Conservation (phyloP, 2,797 vertebrate genomes). For the Eulemur mongoz region DNA sequence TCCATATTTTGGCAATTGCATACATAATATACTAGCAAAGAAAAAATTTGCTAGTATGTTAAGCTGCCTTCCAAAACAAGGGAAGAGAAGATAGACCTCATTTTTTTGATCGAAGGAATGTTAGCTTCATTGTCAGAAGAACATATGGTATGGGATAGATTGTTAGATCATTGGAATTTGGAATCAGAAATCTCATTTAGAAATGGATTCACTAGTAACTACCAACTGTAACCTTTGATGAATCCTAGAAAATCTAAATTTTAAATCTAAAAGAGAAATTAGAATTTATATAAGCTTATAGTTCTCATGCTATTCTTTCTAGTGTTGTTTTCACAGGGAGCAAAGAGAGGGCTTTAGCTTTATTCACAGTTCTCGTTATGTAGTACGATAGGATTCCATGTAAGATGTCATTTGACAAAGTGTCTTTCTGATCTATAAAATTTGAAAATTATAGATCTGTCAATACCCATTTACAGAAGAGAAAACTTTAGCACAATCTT, state of each 20-base stretch:
- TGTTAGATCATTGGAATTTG: neutral
- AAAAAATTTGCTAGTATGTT: neutral
- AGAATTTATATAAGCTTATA: neutral
- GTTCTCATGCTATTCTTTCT: neutral
- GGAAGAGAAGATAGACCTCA: neutral
- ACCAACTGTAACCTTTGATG: neutral
- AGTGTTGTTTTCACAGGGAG: no score
- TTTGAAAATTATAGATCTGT: neutral
- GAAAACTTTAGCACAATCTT: neutral
- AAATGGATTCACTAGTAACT: neutral
- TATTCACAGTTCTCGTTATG: neutral
- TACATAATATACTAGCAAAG: neutral
- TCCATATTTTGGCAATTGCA: neutral
- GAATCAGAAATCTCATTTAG: neutral
- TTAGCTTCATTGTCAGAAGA: neutral
- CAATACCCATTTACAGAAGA: neutral
- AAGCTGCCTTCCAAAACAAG: neutral
- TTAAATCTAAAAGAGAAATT: neutral
- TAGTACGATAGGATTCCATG: neutral
- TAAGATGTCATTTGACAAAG: neutral
- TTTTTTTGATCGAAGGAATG: neutral
- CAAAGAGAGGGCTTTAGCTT: neutral
- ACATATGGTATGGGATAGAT: neutral
- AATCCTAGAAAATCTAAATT: neutral
- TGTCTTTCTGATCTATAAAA: neutral